Evolutionary conservation across 1,140 invertebrate species (phyloP).

Genomic region (Alviniconcha marisindica): DNA sequence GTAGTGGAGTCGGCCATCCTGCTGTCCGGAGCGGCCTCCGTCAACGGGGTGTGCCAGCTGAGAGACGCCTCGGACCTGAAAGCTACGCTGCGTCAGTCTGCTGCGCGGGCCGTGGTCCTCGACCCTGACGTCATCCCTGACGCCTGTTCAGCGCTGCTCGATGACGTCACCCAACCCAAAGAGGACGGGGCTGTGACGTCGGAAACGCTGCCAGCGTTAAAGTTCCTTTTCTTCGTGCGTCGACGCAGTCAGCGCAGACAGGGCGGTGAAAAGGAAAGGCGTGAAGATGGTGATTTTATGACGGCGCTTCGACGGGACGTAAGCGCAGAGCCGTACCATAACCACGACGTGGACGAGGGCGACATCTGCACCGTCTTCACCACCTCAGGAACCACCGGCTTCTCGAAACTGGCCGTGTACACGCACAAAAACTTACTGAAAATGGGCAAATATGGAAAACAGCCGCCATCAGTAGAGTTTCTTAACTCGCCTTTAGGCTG

Average conservation of each 20-base stretch:
- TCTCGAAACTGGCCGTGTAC: conserved; percentile 10
- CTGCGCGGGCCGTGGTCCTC: background rate
- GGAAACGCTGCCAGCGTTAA: background rate
- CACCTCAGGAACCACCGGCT: conserved; percentile 23
- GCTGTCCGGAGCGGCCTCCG: conserved; percentile 9
- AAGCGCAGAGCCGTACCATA: background rate
- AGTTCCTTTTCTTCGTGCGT: background rate
- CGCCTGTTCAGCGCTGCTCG: background rate
- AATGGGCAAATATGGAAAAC: background rate
- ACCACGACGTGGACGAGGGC: background rate
- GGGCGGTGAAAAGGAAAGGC: too few relatives aligned
- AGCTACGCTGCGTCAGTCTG: background rate
- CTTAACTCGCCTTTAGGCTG: background rate
- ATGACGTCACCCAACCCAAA: background rate
- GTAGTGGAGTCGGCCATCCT: background rate
- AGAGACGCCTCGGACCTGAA: conserved; percentile 23
- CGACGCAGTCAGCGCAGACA: background rate
- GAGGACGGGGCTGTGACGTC: conserved; percentile 3
- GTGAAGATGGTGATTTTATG: background rate
- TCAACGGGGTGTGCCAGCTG: conserved; percentile 3
- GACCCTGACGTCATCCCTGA: conserved; percentile 16
- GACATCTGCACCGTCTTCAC: conserved; percentile 31
- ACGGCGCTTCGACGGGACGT: background rate
- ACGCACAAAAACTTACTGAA: background rate
- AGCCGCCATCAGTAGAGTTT: background rate